phyloP scores from a whole-genome alignment of 2,113 vertebrate species.

The Hassar affinis region DNA sequence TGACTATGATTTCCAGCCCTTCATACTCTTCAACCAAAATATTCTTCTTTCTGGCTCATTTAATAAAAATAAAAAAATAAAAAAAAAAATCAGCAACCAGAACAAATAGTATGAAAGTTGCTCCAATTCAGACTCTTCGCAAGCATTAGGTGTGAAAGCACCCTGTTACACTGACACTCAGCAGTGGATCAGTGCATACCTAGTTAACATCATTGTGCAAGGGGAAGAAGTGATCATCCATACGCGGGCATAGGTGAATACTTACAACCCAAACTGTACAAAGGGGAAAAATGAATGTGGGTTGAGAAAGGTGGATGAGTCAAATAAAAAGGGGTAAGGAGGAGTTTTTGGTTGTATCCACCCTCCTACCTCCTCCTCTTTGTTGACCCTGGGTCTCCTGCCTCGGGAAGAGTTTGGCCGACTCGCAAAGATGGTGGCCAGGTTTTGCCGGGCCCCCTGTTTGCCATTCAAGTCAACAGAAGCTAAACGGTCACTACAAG shows the following conservation, averaged over 20 bases:
- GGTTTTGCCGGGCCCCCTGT: constrained; percentile 92
- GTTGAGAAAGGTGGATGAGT: constrained; percentile 32
- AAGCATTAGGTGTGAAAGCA: background rate
- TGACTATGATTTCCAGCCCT: background rate
- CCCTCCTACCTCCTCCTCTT: constrained; percentile 97
- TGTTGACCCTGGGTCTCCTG: constrained; percentile 86
- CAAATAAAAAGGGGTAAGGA: constrained; percentile 42
- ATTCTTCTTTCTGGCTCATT: background rate
- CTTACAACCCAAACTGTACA: constrained; percentile 42
- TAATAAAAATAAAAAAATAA: background rate
- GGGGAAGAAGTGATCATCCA: background rate
- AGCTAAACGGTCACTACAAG: constrained; percentile 41
- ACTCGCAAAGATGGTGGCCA: constrained; percentile 87
- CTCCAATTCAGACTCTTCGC: background rate
- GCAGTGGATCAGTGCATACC: background rate
- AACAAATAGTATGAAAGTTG: background rate
- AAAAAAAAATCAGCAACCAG: background rate
- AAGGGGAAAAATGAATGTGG: constrained; percentile 48
- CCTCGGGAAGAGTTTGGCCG: constrained; percentile 82
- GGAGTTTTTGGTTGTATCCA: constrained; percentile 54
- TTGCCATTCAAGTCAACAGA: constrained; percentile 87
- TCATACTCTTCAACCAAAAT: background rate
- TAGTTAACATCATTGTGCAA: constrained; percentile 1
- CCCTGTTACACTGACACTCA: background rate
- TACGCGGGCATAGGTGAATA: constrained; percentile 32